Percentiles rank a stretch among this genome's conserved stretches.
These are phyloP conservation scores for Antheraea pernyi DNA, from an alignment of 1,140 invertebrate genomes.

Conservation along the genomic window DNA sequence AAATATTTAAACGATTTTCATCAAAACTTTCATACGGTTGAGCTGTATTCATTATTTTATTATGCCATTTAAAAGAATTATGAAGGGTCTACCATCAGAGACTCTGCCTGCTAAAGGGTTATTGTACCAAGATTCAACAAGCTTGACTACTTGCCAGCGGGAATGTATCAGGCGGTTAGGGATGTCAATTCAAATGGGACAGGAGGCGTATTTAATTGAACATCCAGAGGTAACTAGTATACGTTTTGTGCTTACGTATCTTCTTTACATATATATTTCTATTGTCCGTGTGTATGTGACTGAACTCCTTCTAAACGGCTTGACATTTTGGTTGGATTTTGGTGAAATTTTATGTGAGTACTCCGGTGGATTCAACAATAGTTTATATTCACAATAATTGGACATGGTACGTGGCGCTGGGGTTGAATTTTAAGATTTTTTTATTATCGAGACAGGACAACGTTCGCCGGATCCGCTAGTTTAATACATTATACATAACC, in stretches of 20 bases:
- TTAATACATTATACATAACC: too few relatives aligned
- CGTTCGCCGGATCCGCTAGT: too few relatives aligned
- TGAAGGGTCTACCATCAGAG: slow-evolving; percentile 43
- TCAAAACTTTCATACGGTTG: too few relatives aligned
- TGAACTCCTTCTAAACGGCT: too few relatives aligned
- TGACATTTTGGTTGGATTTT: too few relatives aligned
- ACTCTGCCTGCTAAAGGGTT: slow-evolving; percentile 42
- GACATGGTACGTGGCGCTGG: too few relatives aligned
- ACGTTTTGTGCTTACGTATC: background rate
- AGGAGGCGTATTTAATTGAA: slow-evolving; percentile 49
- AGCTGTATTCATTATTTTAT: background rate
- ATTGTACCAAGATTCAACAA: slow-evolving; percentile 38
- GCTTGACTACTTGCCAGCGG: slow-evolving; percentile 42
- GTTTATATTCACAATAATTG: too few relatives aligned
- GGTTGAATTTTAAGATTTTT: too few relatives aligned
- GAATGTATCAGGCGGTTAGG: slow-evolving; percentile 44
- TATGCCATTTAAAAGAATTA: slow-evolving; percentile 47
- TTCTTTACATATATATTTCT: background rate
- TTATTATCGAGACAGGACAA: too few relatives aligned
- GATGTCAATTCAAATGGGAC: slow-evolving; percentile 49
- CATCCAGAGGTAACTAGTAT: slow-evolving; percentile 48
- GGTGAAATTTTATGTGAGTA: too few relatives aligned
- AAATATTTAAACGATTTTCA: background rate
- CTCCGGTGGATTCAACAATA: too few relatives aligned
- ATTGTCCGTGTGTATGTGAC: too few relatives aligned